These are phyloP conservation scores for Montipora capitata DNA, from an alignment of 92 coral and sea anemone species.

Conservation along the genomic window DNA sequence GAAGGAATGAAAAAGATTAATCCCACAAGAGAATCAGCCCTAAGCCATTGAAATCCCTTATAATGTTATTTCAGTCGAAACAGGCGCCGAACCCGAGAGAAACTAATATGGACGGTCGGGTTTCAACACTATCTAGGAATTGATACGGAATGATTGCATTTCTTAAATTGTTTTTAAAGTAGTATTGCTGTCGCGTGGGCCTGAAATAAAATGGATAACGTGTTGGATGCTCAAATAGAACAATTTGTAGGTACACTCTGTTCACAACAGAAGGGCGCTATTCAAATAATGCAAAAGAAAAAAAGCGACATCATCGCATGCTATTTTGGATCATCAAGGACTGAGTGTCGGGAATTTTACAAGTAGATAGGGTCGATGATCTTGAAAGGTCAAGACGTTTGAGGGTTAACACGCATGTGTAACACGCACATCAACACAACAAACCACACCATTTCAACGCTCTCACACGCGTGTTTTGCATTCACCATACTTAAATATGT, in stretches of 20 bases:
- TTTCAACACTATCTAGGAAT: constrained; percentile 50
- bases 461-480: background rate
- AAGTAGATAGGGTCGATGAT: background rate
- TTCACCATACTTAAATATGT: background rate
- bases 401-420: constrained; percentile 1
- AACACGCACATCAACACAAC: constrained; percentile 23
- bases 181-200: constrained; percentile 36
- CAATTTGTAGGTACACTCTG: background rate
- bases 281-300: background rate
- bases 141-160: constrained; percentile 53
- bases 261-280: background rate
- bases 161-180: constrained; percentile 26
- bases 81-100: constrained; percentile 26
- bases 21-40: constrained; percentile 10
- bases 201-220: constrained; percentile 18
- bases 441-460: constrained; percentile 23
- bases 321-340: constrained; percentile 8
- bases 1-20: constrained; percentile 27
- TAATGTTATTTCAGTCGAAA: constrained; percentile 23
- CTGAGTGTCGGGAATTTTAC: background rate
- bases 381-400: constrained; percentile 32
- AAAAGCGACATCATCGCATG: background rate
- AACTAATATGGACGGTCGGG: constrained; percentile 11
- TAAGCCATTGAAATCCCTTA: constrained; percentile 24
- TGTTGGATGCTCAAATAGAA: background rate